phyloP scores from a whole-genome alignment of 1,140 invertebrate genomes.

The Gerris buenoi region DNA sequence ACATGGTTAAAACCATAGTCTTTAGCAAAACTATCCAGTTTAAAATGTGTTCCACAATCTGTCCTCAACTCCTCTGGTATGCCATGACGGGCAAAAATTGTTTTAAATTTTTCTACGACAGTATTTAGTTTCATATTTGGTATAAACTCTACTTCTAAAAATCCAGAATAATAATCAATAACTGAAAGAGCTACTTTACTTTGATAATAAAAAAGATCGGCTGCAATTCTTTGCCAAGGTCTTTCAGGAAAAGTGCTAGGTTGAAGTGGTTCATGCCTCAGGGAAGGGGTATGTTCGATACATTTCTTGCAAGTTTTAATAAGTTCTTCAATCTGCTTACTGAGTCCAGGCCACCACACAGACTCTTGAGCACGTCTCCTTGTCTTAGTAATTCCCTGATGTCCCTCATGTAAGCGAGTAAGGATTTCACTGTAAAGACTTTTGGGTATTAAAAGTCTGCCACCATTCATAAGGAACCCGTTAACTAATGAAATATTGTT shows the following conservation, averaged over 20 bases:
- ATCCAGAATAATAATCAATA: neutral
- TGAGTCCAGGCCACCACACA: neutral
- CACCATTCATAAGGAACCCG: neutral
- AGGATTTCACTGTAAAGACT: neutral
- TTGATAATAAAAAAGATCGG: neutral
- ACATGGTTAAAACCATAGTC: neutral
- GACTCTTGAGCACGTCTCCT: neutral
- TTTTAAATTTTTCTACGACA: neutral
- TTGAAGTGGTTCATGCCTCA: neutral
- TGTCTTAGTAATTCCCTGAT: neutral
- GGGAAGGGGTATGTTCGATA: neutral
- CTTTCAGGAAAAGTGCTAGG: neutral
- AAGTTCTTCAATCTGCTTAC: neutral
- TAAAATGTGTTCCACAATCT: neutral
- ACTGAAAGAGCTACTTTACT: neutral
- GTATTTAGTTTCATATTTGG: neutral
- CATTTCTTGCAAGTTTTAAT: neutral
- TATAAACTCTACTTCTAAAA: neutral
- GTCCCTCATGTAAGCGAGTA: neutral
- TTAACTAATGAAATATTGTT: neutral
- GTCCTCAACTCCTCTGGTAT: neutral
- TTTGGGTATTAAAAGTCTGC: neutral
- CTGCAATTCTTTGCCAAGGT: neutral
- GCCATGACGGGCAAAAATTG: neutral
- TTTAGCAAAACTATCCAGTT: neutral